Evolutionary conservation across 2,888 invertebrate genomes (phyloP), one percentile per base, ranked within the genome.

Genomic region (Lordiphosa andalusiaca): DNA sequence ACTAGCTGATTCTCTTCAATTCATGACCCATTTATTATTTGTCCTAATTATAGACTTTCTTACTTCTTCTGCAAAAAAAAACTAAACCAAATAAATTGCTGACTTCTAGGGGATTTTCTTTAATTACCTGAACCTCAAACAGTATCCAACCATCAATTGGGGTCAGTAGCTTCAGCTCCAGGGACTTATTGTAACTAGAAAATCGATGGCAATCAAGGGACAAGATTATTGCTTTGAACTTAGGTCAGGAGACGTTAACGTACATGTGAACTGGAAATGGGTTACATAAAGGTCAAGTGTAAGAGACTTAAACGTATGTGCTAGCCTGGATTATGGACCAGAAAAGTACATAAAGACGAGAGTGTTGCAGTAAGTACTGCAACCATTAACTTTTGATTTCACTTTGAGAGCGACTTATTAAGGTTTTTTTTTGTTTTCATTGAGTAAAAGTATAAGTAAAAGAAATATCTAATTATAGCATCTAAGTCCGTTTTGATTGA

Each of bases 201-300:
- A 63, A 63, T 63, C 63, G 63, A 63, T 63, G 44, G 63, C 50
- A 63, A 63, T 63, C 64, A 63, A 19, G 51, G 41, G 56, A 50
- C 50, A 50, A 51, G 46, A 33, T 54, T 50, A 50, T 63, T 47
- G 46, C 47, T 63, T 56, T 63, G 63, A 63, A 63, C 63, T 64
- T 47, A 47, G 47, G 35, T 36, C 47, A 47, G 50, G 10, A 56
- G 46, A 19, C 39, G 23, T 6, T 16, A 9, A 44, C 44, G 33
- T 33, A 44, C 44, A 44, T 44, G 30, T 44, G 30, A 30, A 30
- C 30, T 30, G 30, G 30, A 30, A 30, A 30, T 9, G 30, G 5
- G 16, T n/a, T 21, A n/a, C 30, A 44, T 30, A 35, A 64, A 50
- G 64, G 49, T 56, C 56, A 63, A 63, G 64, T 51, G 64, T 63